Conservation (phyloP, 2,113 vertebrate genomes). For the Trachemys scripta region DNA sequence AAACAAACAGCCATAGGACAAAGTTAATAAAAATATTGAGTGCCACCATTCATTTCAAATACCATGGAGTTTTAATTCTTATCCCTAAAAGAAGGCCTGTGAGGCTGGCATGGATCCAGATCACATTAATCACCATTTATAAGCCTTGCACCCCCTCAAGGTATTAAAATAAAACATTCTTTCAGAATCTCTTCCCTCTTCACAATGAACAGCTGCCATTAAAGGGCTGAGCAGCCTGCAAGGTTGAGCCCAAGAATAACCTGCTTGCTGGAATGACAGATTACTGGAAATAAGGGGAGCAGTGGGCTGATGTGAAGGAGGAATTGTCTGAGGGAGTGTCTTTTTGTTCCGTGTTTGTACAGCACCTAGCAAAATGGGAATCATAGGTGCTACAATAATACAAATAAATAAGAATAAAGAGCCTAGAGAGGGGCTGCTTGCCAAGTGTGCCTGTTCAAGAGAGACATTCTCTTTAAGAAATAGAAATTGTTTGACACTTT, state of each 20-base stretch:
- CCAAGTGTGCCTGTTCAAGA: not conserved
- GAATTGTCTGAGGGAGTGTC: no score
- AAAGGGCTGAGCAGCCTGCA: accelerated
- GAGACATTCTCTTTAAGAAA: not conserved
- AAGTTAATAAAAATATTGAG: not conserved
- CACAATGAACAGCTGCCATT: not conserved
- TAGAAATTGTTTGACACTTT: not conserved
- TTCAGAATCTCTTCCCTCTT: not conserved
- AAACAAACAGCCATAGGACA: not conserved
- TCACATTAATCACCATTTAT: not conserved
- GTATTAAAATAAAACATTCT: not conserved
- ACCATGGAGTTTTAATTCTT: not conserved
- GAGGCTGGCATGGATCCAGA: not conserved
- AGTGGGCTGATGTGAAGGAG: not conserved
- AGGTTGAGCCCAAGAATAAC: accelerated
- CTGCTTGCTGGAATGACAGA: accelerated
- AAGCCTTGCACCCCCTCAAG: not conserved
- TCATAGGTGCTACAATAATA: no score
- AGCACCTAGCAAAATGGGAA: no score
- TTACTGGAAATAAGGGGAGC: accelerated
- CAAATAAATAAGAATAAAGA: no score
- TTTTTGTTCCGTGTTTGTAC: no score
- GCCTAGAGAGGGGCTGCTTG: accelerated
- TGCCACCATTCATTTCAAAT: not conserved
- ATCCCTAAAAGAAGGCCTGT: not conserved